Evolutionary conservation across 2,888 invertebrate genomes (phyloP).

Genomic region (Colletes collaris): DNA sequence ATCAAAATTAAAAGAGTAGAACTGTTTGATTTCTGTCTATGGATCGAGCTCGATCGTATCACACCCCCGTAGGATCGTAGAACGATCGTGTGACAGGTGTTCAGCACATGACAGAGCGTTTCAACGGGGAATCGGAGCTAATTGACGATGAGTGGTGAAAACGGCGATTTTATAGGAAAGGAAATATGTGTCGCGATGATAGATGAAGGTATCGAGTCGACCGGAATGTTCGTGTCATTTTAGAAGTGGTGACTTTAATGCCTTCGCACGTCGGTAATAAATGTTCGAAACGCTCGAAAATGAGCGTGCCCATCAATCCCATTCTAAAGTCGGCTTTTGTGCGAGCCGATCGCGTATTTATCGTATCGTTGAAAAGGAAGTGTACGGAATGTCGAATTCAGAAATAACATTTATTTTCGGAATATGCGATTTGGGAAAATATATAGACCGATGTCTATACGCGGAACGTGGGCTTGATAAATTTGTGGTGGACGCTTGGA

Average conservation of each 20-base stretch:
- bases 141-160: not conserved
- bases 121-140: not conserved
- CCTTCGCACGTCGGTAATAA: not conserved
- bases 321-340: not conserved
- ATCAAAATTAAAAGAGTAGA: too few species aligned
- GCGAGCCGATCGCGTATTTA: not conserved
- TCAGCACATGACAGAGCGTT: not conserved
- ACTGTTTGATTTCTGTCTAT: not conserved
- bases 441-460: not conserved
- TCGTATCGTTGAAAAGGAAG: not conserved
- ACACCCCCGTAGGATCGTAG: not conserved
- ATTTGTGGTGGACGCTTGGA: not conserved
- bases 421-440: not conserved
- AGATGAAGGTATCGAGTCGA: not conserved
- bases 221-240: constrained; percentile 6
- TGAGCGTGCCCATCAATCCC: not conserved
- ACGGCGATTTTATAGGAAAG: not conserved
- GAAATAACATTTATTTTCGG: not conserved
- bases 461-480: not conserved
- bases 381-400: not conserved
- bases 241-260: constrained; percentile 9
- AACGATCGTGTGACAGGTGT: not conserved
- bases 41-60: not conserved
- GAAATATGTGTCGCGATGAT: not conserved
- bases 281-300: not conserved